Percentiles rank a stretch among this genome's conserved stretches.
These are phyloP conservation scores for Notamacropus eugenii DNA, from an alignment of 2,797 vertebrate species.

Conservation along the genomic window DNA sequence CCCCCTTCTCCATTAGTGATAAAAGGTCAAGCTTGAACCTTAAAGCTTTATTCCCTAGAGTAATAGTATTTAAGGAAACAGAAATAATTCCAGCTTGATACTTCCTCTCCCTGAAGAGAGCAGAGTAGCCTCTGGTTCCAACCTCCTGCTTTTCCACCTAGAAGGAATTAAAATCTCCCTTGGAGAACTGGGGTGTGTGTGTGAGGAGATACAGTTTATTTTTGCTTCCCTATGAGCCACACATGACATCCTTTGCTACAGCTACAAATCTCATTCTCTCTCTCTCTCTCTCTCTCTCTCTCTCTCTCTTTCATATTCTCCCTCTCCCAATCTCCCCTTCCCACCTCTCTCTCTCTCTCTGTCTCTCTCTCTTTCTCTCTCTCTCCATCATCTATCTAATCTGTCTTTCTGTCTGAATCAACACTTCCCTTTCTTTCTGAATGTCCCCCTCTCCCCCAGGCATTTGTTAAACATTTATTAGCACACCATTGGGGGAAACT, in stretches of 20 bases:
- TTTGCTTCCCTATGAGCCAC: background rate
- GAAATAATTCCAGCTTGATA: background rate
- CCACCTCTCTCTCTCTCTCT: too few relatives aligned
- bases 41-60: background rate
- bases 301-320: too few relatives aligned
- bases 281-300: too few relatives aligned
- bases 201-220: background rate
- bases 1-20: background rate
- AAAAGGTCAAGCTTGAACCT: background rate
- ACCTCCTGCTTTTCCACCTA: background rate
- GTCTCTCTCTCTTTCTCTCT: too few relatives aligned
- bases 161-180: background rate
- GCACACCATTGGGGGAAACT: background rate
- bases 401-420: too few relatives aligned
- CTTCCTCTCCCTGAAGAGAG: background rate
- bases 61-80: background rate
- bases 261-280: background rate
- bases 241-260: too few relatives aligned
- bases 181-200: background rate
- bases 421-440: too few relatives aligned
- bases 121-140: background rate
- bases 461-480: background rate
- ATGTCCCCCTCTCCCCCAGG: too few relatives aligned
- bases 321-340: too few relatives aligned
- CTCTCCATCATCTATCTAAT: too few relatives aligned